Conservation (phyloP, 2,113 vertebrate species). For the Acinonyx jubatus region DNA sequence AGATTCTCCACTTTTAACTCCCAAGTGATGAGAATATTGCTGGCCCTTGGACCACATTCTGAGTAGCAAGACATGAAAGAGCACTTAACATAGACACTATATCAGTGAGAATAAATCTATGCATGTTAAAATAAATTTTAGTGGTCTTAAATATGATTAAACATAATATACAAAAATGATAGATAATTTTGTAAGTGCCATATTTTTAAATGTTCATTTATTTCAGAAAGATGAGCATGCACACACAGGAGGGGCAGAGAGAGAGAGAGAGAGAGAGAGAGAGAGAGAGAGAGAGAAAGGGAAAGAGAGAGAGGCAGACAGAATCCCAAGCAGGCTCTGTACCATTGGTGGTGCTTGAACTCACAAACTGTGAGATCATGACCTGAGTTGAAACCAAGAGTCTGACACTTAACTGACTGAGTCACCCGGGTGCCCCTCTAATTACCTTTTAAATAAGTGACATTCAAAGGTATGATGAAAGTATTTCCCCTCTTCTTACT, state of each 20-base stretch:
- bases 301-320: too few relatives aligned
- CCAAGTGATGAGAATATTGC: not conserved
- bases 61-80: not conserved
- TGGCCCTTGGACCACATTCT: not conserved
- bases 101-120: slow-evolving; percentile 66
- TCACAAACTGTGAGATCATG: too few relatives aligned
- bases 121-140: slow-evolving; percentile 37
- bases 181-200: not conserved
- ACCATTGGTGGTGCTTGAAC: too few relatives aligned
- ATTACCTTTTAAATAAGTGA: slow-evolving; percentile 43
- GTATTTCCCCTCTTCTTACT: not conserved
- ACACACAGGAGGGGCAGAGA: too few relatives aligned
- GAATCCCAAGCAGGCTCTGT: too few relatives aligned
- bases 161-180: not conserved
- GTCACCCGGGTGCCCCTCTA: not conserved
- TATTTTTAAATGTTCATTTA: slow-evolving; percentile 17
- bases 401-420: too few relatives aligned
- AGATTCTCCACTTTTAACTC: not conserved
- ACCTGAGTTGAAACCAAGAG: too few relatives aligned
- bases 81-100: slow-evolving; percentile 32
- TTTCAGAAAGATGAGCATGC: too few relatives aligned
- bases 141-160: slow-evolving; percentile 11
- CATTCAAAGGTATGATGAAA: not conserved
- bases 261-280: too few relatives aligned
- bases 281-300: too few relatives aligned